These are phyloP conservation scores for Agelaius phoeniceus DNA, from an alignment of 2,113 vertebrate genomes.

Conservation along the genomic window DNA sequence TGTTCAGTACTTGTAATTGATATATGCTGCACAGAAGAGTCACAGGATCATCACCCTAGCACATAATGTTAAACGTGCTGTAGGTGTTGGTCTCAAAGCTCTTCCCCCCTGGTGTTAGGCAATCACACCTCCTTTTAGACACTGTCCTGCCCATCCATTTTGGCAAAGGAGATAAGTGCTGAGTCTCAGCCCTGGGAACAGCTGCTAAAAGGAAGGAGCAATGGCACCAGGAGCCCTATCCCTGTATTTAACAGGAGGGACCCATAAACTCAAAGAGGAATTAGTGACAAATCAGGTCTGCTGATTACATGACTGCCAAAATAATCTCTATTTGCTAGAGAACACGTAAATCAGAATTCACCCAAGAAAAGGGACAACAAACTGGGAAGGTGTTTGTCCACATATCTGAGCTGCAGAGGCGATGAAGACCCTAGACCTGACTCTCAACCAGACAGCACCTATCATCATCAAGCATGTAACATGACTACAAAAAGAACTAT, in stretches of 20 bases:
- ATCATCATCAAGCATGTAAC: background rate
- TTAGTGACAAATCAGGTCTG: background rate
- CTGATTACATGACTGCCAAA: background rate
- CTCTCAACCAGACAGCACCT: background rate
- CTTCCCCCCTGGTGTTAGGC: fast-evolving
- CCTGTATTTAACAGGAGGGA: background rate
- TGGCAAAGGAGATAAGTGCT: background rate
- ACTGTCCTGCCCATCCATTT: background rate
- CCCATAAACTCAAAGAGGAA: background rate
- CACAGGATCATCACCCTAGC: background rate
- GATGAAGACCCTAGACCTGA: background rate
- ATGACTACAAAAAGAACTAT: background rate
- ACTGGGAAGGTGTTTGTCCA: background rate
- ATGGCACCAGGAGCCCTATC: background rate
- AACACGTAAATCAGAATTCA: background rate
- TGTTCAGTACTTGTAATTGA: background rate
- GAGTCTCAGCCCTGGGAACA: background rate
- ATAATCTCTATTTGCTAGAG: background rate
- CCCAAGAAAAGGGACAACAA: background rate
- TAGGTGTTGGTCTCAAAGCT: background rate
- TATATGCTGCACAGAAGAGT: background rate
- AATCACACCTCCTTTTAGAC: background rate
- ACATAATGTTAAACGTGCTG: fast-evolving
- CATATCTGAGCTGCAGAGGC: background rate
- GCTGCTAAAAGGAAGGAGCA: background rate